A percentile compares a stretch with the other conserved stretches of the same genome.
Conservation (phyloP, 92 coral and sea anemone genomes). For the Epizoanthus stellaris region DNA sequence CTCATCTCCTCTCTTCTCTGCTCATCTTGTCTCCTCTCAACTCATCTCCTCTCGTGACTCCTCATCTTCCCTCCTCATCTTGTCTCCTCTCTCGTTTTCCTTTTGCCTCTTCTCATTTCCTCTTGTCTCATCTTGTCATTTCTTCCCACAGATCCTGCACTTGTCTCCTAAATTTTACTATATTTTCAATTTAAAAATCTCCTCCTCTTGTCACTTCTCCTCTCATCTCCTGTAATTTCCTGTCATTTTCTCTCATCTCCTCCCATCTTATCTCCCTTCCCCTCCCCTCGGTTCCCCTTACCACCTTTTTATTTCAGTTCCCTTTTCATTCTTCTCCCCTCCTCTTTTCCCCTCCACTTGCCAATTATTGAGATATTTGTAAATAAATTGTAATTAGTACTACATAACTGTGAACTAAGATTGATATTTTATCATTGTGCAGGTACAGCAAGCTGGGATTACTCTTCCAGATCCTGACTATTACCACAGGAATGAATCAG, state of each 20-base stretch:
- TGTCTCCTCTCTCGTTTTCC: too few relatives aligned
- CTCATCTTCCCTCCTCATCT: background rate
- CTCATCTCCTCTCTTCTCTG: background rate
- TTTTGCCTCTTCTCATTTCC: background rate
- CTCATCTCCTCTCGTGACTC: background rate
- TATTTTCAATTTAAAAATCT: too few relatives aligned
- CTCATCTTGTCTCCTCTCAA: background rate
- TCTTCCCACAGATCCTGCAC: background rate
- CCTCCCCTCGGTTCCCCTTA: background rate
- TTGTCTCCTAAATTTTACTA: background rate
- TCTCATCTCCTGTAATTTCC: background rate
- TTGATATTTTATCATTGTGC: background rate
- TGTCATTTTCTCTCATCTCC: background rate
- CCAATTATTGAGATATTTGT: background rate
- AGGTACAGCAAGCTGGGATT: constrained; percentile 99
- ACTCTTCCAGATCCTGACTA: constrained; percentile 89
- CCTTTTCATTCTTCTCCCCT: background rate
- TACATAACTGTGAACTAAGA: background rate
- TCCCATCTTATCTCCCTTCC: background rate
- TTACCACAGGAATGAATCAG: constrained; percentile 82
- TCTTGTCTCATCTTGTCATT: background rate
- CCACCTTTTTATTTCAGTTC: background rate
- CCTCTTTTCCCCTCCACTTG: background rate
- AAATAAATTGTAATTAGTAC: background rate
- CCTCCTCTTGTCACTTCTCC: background rate